Conservation (phyloP, 2,797 vertebrate genomes). For the Trichosurus vulpecula region DNA sequence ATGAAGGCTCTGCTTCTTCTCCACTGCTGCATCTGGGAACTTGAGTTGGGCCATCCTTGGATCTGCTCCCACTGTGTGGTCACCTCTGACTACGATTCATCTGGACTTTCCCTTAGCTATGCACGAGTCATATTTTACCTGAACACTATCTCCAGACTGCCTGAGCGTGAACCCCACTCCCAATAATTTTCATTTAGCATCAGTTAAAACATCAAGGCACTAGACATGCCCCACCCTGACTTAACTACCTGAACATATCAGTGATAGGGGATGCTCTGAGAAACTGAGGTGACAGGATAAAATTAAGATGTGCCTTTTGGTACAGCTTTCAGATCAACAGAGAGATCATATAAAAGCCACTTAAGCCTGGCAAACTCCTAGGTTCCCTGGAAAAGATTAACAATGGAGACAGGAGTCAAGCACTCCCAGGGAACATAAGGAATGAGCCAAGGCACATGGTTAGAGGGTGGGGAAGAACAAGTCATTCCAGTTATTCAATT, state of each 20-base stretch:
- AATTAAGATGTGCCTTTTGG: background rate
- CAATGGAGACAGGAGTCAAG: background rate
- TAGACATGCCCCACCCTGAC: background rate
- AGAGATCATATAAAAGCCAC: background rate
- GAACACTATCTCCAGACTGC: background rate
- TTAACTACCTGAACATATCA: background rate
- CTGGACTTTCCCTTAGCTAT: conserved; percentile 32
- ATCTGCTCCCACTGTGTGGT: background rate
- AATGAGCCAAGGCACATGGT: background rate
- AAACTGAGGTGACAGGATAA: background rate
- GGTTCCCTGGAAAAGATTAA: background rate
- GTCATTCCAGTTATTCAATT: background rate
- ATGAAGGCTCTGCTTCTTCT: conserved; percentile 64
- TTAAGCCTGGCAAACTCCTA: background rate
- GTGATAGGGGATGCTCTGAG: background rate
- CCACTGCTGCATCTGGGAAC: conserved; percentile 55
- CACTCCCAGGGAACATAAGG: background rate
- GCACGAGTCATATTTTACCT: conserved; percentile 32
- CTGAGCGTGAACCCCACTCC: background rate
- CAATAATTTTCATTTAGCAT: background rate
- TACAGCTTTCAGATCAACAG: background rate
- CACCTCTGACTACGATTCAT: conserved; percentile 53
- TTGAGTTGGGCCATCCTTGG: conserved; percentile 33
- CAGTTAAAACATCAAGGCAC: conserved; percentile 4
- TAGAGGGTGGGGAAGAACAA: fast-evolving